A percentile compares a stretch with the other conserved stretches of the same genome.
phyloP scores from a whole-genome alignment of 2,797 vertebrate genomes.

The Lagodon rhomboides region DNA sequence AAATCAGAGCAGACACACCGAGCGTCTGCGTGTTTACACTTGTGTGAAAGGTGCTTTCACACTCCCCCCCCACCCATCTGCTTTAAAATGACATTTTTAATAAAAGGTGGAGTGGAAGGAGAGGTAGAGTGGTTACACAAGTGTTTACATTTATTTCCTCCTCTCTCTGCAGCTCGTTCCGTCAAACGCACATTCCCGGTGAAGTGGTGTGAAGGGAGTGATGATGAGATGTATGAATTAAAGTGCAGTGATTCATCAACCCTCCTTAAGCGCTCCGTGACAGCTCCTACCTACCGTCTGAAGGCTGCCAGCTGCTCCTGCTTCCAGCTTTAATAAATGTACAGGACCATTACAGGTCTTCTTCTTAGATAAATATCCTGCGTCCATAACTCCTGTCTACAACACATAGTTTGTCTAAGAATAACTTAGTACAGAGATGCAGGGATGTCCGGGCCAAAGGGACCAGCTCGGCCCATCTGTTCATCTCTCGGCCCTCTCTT shows the following conservation, averaged over 20 bases:
- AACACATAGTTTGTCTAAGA: neutral
- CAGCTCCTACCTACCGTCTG: conserved; percentile 21
- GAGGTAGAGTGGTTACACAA: conserved; percentile 16
- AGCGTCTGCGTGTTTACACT: conserved; percentile 29
- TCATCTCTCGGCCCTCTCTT: conserved; percentile 54
- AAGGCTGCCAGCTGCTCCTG: conserved; percentile 30
- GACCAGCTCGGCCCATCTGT: conserved; percentile 68
- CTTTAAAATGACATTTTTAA: conserved; percentile 32
- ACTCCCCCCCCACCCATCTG: neutral
- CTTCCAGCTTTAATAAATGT: conserved; percentile 19
- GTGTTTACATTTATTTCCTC: conserved; percentile 28
- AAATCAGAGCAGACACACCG: conserved; percentile 40
- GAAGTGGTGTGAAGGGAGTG: conserved; percentile 31
- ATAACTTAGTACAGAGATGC: conserved; percentile 13
- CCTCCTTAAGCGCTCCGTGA: conserved; percentile 10
- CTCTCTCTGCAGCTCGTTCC: conserved; percentile 1
- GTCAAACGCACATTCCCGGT: conserved; percentile 24
- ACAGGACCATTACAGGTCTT: neutral
- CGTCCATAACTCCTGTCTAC: neutral
- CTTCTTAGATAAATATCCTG: neutral
- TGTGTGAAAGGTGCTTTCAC: conserved; percentile 20
- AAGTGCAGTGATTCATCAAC: conserved; percentile 52
- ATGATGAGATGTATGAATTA: conserved; percentile 29
- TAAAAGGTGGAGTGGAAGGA: conserved; percentile 25
- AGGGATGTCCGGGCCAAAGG: conserved; percentile 41